phyloP scores from a whole-genome alignment of 2,888 invertebrate species.

The Dimorphilus gyrociliatus region DNA sequence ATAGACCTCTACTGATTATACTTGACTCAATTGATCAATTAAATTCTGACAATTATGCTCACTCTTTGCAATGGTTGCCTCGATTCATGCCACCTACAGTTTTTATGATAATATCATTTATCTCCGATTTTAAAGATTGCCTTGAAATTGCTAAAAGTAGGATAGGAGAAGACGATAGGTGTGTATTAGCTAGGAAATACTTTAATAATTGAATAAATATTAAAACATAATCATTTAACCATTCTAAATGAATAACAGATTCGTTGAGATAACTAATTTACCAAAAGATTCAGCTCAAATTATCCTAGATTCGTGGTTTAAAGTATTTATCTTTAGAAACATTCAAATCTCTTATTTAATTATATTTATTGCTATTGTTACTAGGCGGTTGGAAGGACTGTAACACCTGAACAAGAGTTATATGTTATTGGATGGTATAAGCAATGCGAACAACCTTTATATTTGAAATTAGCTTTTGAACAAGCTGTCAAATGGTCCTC shows the following conservation, averaged over 20 bases:
- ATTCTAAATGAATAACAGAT: slow-evolving; percentile 11
- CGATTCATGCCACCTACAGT: slow-evolving; percentile 15
- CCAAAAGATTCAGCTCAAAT: slow-evolving; percentile 10
- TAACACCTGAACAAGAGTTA: slow-evolving; percentile 16
- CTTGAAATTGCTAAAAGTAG: slow-evolving; percentile 10
- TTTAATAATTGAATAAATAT: too few species aligned
- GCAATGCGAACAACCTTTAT: slow-evolving; percentile 17
- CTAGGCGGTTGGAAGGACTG: slow-evolving; percentile 8
- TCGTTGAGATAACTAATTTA: slow-evolving; percentile 13
- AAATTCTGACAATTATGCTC: slow-evolving; percentile 14
- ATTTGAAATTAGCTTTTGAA: slow-evolving; percentile 17
- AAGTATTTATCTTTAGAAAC: too few species aligned
- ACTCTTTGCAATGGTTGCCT: slow-evolving; percentile 20
- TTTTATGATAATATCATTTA: slow-evolving; percentile 16
- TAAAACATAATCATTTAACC: slow-evolving; percentile 5
- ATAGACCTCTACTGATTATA: slow-evolving; percentile 17
- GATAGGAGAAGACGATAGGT: not conserved
- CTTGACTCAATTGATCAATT: slow-evolving; percentile 25
- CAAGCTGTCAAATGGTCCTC: slow-evolving; percentile 19
- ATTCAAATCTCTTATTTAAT: too few species aligned
- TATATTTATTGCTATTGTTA: too few species aligned
- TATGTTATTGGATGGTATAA: slow-evolving; percentile 13
- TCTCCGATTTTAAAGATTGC: slow-evolving; percentile 12
- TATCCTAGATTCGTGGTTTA: slow-evolving; percentile 12
- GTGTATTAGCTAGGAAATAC: too few species aligned